Base-by-base conservation (phyloP, 2,888 invertebrate genomes). In the Papilio gigon region DNA sequence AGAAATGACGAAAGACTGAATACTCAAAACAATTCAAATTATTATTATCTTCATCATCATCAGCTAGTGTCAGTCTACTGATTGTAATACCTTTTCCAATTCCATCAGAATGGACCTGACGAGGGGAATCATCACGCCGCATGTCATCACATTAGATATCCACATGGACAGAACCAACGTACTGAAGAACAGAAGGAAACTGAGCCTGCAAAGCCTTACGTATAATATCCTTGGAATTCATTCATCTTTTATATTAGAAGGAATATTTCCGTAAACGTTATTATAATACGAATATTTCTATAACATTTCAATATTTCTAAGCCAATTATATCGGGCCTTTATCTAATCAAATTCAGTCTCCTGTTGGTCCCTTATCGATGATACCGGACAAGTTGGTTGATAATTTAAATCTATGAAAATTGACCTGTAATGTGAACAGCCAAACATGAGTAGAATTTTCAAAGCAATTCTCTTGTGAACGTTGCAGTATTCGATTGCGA, bases 341-440 rank as follows among this genome's bases (percentile, higher is more conserved):
- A 1, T 8, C 8, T 8, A 9, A 35, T 35, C 4, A 9, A 35
- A 35, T 35, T 35, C 33, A 40, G 4, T 40, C n/a, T n/a, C 0
- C 12, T n/a, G 14, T 14, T 14, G n/a, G n/a, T n/a, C n/a, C n/a
- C n/a, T n/a, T n/a, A n/a, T n/a, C n/a, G n/a, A n/a, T n/a, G n/a
- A n/a, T n/a, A n/a, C n/a, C n/a, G n/a, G n/a, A n/a, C n/a, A n/a
- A n/a, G n/a, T n/a, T n/a, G n/a, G n/a, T n/a, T n/a, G 3, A 3
- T 14, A 5, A 40, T n/a, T 22, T 42, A 5, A 6, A 17, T 17
- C 17, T 17, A 42, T 17, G 17, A 1, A 53, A 30, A 12, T 1
- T 53, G 73, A 87, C 89, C 85, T 83, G 70, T 86, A 89, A 77
- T 89, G 90, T 4, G 88, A 88, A 72, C 86, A 88, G n/a, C 89